Percentiles rank a stretch among this genome's conserved stretches.
phyloP scores from a whole-genome alignment of 2,797 vertebrate species.

The Acanthurus leucopareius region DNA sequence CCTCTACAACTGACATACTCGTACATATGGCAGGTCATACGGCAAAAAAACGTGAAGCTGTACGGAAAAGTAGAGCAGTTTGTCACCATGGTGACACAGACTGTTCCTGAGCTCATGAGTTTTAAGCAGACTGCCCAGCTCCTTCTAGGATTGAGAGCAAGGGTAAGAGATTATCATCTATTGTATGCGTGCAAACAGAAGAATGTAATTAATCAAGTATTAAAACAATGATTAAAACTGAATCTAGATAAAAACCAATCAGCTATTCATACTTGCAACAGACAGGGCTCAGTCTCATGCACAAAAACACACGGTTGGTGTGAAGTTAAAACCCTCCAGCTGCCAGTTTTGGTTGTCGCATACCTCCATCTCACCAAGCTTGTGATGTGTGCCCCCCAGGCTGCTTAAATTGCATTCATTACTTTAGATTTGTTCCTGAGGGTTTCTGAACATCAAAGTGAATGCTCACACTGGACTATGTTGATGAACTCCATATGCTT shows the following conservation, averaged over 20 bases:
- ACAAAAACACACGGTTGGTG: background rate
- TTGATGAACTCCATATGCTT: constrained; percentile 24
- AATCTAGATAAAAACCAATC: background rate
- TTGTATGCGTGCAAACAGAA: background rate
- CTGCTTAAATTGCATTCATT: background rate
- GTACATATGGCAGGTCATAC: constrained; percentile 85
- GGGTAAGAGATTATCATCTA: constrained; percentile 71
- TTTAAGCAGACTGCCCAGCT: constrained; percentile 88
- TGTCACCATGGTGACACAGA: constrained; percentile 83
- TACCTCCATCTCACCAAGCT: background rate
- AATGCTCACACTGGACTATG: background rate
- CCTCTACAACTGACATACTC: constrained; percentile 86
- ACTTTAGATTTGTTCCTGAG: background rate
- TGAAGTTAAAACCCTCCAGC: background rate
- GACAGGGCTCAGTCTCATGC: background rate
- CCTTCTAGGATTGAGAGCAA: constrained; percentile 86
- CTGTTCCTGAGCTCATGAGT: constrained; percentile 84
- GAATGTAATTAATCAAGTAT: background rate
- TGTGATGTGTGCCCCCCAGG: background rate
- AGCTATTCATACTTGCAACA: background rate
- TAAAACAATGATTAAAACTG: background rate
- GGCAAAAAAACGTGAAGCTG: constrained; percentile 76
- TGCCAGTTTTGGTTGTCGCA: background rate
- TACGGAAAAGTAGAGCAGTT: constrained; percentile 87
- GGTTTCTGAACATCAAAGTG: constrained; percentile 14